phyloP scores from a whole-genome alignment of 2,113 vertebrate genomes.

The Mus pahari region DNA sequence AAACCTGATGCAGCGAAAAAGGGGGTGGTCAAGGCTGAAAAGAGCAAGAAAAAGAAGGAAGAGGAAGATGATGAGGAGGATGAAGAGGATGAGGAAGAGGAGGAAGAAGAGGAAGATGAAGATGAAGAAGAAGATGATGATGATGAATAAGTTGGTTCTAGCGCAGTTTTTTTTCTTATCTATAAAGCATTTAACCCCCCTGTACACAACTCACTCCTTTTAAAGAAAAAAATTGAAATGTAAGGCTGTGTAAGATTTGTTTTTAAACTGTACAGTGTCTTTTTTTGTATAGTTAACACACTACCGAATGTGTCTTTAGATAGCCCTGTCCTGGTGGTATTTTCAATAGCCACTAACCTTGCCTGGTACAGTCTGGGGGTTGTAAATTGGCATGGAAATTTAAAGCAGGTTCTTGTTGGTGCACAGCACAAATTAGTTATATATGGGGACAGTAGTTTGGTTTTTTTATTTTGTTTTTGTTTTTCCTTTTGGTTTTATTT shows the following conservation, averaged over 20 bases:
- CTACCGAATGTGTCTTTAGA: constrained; percentile 94
- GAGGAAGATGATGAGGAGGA: no score
- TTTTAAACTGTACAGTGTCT: constrained; percentile 96
- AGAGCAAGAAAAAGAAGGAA: no score
- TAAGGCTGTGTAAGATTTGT: constrained; percentile 95
- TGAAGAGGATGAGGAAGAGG: no score
- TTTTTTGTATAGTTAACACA: constrained; percentile 97
- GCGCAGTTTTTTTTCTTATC: constrained; percentile 88
- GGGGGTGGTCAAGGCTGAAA: no score
- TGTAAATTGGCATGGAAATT: constrained; percentile 90
- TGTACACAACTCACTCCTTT: no score
- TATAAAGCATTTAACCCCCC: constrained; percentile 94
- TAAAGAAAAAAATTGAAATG: constrained; percentile 81
- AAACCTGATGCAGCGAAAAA: no score
- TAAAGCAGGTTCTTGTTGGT: constrained; percentile 91
- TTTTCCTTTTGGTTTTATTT: no score
- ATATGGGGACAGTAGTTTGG: no score
- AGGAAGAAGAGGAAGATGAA: no score
- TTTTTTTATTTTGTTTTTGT: no score
- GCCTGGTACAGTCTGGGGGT: constrained; percentile 92
- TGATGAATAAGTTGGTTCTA: no score
- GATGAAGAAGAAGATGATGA: no score
- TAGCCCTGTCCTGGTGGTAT: constrained; percentile 94
- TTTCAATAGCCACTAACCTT: constrained; percentile 92
- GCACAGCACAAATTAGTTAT: constrained; percentile 44